A percentile compares a stretch with the other conserved stretches of the same genome.
Evolutionary conservation across 2,113 vertebrate species (phyloP).

Genomic region (Apteryx mantelli): DNA sequence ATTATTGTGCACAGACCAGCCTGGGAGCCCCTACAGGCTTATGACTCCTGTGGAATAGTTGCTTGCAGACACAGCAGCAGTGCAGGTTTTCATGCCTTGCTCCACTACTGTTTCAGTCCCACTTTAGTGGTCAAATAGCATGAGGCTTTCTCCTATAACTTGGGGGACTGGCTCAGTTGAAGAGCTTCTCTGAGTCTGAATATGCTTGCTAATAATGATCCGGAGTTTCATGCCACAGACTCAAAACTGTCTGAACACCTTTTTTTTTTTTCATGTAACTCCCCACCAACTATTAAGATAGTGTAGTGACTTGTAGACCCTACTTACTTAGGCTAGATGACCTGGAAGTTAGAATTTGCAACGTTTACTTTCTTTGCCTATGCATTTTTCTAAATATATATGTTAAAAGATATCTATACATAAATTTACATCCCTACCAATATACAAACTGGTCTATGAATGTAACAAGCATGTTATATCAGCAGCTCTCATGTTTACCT

Average conservation of each 20-base stretch:
- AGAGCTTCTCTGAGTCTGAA: neutral
- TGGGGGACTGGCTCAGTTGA: neutral
- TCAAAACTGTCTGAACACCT: neutral
- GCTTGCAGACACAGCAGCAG: neutral
- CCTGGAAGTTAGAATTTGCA: neutral
- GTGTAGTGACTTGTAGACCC: neutral
- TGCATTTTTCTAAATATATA: neutral
- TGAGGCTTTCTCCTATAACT: neutral
- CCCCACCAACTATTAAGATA: neutral
- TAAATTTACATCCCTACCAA: neutral
- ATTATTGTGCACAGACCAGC: fast-evolving
- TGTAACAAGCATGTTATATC: neutral
- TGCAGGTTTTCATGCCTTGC: neutral
- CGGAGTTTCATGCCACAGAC: neutral
- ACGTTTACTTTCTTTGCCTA: neutral
- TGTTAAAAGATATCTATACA: neutral
- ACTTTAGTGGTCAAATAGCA: too few species aligned
- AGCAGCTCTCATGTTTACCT: neutral
- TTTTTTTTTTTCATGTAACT: neutral
- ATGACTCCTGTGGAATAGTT: neutral
- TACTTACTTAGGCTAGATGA: neutral
- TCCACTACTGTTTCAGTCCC: neutral
- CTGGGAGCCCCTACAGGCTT: neutral
- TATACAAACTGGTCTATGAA: neutral
- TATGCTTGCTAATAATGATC: neutral